Evolutionary conservation across 2,888 invertebrate genomes (phyloP).

Genomic region (Acronicta leporina): DNA sequence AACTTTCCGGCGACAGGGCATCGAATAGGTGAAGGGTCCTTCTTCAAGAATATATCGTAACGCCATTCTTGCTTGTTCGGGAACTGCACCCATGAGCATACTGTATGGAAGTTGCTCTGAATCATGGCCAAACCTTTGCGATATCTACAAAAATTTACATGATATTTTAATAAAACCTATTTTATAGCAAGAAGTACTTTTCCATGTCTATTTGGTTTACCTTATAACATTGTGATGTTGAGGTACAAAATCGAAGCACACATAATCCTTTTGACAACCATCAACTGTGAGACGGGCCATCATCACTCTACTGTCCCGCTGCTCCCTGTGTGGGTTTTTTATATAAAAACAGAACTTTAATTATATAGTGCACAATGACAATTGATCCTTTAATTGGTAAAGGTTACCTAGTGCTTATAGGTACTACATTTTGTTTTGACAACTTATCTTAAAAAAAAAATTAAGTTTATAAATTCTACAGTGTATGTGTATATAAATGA

Average conservation of each 20-base stretch:
- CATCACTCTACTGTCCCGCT: slow-evolving; percentile 96
- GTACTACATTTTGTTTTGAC: no score
- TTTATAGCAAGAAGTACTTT: no score
- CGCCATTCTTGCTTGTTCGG: slow-evolving; percentile 95
- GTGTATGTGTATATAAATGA: no score
- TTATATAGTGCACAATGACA: no score
- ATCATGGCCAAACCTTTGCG: slow-evolving; percentile 96
- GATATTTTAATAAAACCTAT: neutral
- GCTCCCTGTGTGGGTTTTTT: slow-evolving; percentile 89
- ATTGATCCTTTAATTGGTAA: no score
- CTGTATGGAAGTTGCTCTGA: slow-evolving; percentile 96
- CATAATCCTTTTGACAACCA: slow-evolving; percentile 98
- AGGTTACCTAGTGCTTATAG: no score
- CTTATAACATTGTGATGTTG: slow-evolving; percentile 98
- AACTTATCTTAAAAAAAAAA: no score
- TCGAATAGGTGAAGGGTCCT: slow-evolving; percentile 96
- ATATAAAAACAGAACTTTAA: neutral
- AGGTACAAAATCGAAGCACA: slow-evolving; percentile 98
- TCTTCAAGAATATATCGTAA: slow-evolving; percentile 95
- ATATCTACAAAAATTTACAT: slow-evolving; percentile 89
- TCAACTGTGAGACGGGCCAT: slow-evolving; percentile 99
- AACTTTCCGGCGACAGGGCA: slow-evolving; percentile 99
- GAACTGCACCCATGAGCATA: slow-evolving; percentile 98
- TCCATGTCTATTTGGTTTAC: slow-evolving; percentile 55
- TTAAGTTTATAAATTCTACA: no score